Base-by-base conservation (phyloP, 2,113 vertebrate genomes). In the Pseudorasbora parva region DNA sequence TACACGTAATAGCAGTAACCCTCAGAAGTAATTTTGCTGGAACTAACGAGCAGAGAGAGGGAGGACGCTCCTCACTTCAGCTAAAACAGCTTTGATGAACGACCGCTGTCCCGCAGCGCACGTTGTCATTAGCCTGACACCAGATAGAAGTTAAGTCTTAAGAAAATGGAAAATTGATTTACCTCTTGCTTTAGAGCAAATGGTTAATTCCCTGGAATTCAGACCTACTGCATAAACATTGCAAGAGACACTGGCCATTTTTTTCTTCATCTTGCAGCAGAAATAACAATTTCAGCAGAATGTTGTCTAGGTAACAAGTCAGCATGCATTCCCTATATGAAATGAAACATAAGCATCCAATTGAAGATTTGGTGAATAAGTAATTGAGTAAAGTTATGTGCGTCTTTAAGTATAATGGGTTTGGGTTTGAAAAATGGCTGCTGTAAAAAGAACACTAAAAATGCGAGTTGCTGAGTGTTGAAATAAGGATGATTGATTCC, bases 101-200 rank as follows among this genome's bases (percentile, higher is more conserved):
- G 91, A 87, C 87, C 88, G 87, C 86, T 88, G 90, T 93, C 92
- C 91, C 90, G 82, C 54, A 86, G 90, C 84, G 87, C 72, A 33
- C 79, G 87, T 83, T 89, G 91, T 90, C 92, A 93, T 94, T 92
- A 93, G 88, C 88, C 82, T 89, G 91, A 92, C 91, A 91, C 84
- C 84, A 88, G 90, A 93, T 90, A 90, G 88, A 91, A 87, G 90
- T 89, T 66, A 92, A 92, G 90, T 89, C 90, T 88, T 88, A 86
- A 92, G 92, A 91, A 94, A 93, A 93, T 92, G 89, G 92, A 92
- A 93, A 93, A 94, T 93, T 93, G 90, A 93, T 94, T 93, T 91
- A 91, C 88, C 85, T 91, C 89, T 89, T 92, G 88, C 89, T 90
- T 89, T 62, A 27, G 86, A 88, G 90, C 88, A 93, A 92, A 92